These are phyloP conservation scores for Zelostemma sp. DNA, from an alignment of 1,140 invertebrate genomes.

Conservation along the genomic window DNA sequence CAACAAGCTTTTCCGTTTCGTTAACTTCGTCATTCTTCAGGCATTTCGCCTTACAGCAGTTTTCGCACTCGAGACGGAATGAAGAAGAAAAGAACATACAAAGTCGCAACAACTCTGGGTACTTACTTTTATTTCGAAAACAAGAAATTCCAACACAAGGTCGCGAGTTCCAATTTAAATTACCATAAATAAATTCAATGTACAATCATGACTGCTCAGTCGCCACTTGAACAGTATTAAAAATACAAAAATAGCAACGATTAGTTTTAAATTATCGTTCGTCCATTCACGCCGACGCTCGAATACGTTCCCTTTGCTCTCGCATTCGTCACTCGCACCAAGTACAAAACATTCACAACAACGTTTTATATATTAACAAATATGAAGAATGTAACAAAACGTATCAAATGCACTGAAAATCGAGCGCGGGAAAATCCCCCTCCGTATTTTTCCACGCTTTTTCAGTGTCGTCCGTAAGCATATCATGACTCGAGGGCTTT, in stretches of 20 bases:
- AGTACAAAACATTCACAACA: not conserved
- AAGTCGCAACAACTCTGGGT: too few species aligned
- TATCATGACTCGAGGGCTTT: not conserved
- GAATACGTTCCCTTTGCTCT: not conserved
- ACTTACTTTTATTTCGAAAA: not conserved
- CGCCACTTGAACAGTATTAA: not conserved
- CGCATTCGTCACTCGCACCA: not conserved
- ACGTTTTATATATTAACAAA: not conserved
- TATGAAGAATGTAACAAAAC: constrained; percentile 2
- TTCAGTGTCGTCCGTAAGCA: not conserved
- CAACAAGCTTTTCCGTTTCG: constrained; percentile 48
- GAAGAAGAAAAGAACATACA: too few species aligned
- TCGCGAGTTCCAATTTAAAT: constrained; percentile 3
- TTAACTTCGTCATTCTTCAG: constrained; percentile 42
- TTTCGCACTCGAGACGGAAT: constrained; percentile 20
- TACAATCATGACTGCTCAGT: not conserved
- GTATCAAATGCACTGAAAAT: not conserved
- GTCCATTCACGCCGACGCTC: not conserved
- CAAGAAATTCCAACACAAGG: not conserved
- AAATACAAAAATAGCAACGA: constrained; percentile 9
- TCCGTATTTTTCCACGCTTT: not conserved
- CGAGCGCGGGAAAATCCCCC: not conserved
- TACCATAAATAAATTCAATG: constrained; percentile 10
- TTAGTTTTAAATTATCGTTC: not conserved
- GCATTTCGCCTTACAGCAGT: constrained; percentile 46